Evolutionary conservation across 30 jellyfish, hydroid and myxozoan genomes (phyloP), one percentile per base, ranked within the genome.

Genomic region (Chironex yamaguchii): DNA sequence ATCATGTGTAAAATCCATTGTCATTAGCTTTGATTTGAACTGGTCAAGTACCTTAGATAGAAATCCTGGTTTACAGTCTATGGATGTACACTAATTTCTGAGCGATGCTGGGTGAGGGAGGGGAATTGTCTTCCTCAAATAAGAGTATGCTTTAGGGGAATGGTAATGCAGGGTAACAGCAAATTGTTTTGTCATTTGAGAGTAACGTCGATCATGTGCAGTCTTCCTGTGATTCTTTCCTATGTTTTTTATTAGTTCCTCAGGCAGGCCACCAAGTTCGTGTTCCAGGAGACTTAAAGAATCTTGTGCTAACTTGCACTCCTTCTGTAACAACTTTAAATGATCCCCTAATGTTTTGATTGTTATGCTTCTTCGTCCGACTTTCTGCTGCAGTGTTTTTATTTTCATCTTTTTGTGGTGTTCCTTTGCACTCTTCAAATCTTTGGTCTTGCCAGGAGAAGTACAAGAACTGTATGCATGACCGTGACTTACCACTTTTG

Each of bases 31-130:
- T 42, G 62, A 9, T 42, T 42, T 42, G 11, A 42, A n/a, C n/a
- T 42, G 14, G n/a, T n/a, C n/a, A n/a, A 42, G 11, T 11, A 42
- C 62, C 11, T 42, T 42, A n/a, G 62, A 42, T 9, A 42, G 62
- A 42, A 42, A 42, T 9, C 80, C 80, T 26, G 80, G 80, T 58
- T 66, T 28, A 25, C 80, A 66, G 65, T 66, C 65, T 4, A 66
- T 28, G 65, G 80, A 66, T 22, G 80, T 17, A 17, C 65, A 28
- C 80, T 27, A 66, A 17, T 17, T 66, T 66, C 54, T 29, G 66
- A 66, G 13, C 4, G 84, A 36, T 29, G 84, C 23, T 11, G 84
- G 76, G 32, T 71, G 84, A 13, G 84, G 84, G 76, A 71, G 76
- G 3, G 6, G 78, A 32, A 71, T 9, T 2, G 36, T 34, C 32